Base-by-base conservation (phyloP, 2,113 vertebrate species). In the Albula glossodonta region DNA sequence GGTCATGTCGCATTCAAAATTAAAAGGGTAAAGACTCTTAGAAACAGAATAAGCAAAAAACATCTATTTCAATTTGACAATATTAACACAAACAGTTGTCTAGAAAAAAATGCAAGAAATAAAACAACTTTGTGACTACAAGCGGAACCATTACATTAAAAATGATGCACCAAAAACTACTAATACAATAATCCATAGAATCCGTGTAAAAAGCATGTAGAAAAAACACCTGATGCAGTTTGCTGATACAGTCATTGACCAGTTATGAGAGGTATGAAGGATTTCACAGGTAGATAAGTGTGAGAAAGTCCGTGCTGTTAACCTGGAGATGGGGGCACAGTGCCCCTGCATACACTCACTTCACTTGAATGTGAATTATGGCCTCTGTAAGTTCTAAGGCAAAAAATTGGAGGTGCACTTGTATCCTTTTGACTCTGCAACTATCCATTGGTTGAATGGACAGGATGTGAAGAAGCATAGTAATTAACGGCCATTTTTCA, bases 251-350 rank as follows among this genome's bases (percentile, higher is more conserved):
- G 98, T 99, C 98, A 95, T 99, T 98, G 98, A 99, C 97, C 98
- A 98, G 97, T 99, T 97, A 97, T 98, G 98, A 98, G 97, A 99
- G 98, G 98, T 99, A 99, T 98, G 97, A 98, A 98, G 97, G 96
- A 98, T 97, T 99, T 98, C 98, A 99, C 98, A 99, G 98, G 98
- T 99, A 99, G 98, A 99, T 99, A 98, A 97, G 97, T 98, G 98
- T 98, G 97, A 97, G 92, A 97, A 97, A 98, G 96, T 98, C 96
- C 94, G 96, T 97, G 97, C 96, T 97, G 97, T 96, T 96, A 93
- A 97, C 96, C 96, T 95, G 93, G 96, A 96, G 96, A 96, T 95
- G 95, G 93, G 96, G 95, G 95, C 92, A 90, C 92, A 90, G 81
- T 10, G 93, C 96, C 97, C 97, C 96, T 97, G 97, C 97, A 98